phyloP scores from a whole-genome alignment of 2,888 invertebrate species.

The Chydorus sphaericus region DNA sequence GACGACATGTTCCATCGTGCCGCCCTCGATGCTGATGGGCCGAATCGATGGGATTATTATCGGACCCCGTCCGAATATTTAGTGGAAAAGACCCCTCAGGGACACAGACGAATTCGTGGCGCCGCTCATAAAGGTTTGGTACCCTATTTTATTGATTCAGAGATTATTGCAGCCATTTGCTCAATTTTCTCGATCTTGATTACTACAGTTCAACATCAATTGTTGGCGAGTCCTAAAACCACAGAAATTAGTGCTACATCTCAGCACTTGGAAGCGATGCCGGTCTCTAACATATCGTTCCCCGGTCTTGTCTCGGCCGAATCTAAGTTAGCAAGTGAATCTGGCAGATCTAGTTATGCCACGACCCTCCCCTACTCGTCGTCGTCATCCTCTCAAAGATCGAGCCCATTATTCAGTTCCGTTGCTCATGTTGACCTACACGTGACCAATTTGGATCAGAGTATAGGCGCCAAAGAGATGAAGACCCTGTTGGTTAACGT shows the following conservation, averaged over 20 bases:
- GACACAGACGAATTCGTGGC: slow-evolving; percentile 27
- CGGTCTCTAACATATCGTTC: slow-evolving; percentile 6
- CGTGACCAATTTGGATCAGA: slow-evolving; percentile 54
- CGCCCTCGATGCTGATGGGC: slow-evolving; percentile 6
- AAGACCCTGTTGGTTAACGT: slow-evolving; percentile 44
- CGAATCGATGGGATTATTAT: slow-evolving; percentile 8
- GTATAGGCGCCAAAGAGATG: slow-evolving; percentile 48
- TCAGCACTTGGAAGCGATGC: too few relatives aligned
- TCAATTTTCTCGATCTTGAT: neutral
- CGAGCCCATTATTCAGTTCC: too few relatives aligned
- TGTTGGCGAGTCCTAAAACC: neutral
- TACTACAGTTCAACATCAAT: neutral
- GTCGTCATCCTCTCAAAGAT: neutral
- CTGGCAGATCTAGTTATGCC: neutral
- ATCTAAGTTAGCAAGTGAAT: neutral
- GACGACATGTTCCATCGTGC: slow-evolving; percentile 8
- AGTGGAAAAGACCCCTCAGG: slow-evolving; percentile 24
- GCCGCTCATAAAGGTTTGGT: slow-evolving; percentile 23
- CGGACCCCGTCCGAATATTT: slow-evolving; percentile 13
- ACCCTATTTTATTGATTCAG: neutral
- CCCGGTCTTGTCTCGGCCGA: neutral
- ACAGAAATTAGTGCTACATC: neutral
- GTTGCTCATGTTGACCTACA: slow-evolving; percentile 33
- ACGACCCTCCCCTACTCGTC: neutral
- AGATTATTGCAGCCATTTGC: neutral